Percentiles rank a stretch among this genome's conserved stretches.
Evolutionary conservation across 2,797 vertebrate genomes (phyloP).

Genomic region (Pyrocephalus nanus): DNA sequence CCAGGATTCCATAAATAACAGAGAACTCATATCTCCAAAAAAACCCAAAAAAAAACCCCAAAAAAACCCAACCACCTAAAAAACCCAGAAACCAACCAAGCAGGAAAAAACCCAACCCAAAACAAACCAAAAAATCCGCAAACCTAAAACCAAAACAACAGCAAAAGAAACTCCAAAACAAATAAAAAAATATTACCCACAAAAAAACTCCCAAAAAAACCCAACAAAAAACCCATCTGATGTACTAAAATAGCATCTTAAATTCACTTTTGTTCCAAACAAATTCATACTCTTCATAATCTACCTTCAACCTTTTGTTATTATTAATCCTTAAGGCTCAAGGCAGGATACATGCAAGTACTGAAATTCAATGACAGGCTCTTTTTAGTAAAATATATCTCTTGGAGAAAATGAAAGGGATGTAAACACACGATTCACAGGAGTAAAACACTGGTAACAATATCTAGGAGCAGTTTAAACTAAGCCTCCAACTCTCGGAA

Average conservation of each 20-base stretch:
- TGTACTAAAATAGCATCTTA: neutral
- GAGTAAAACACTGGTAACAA: neutral
- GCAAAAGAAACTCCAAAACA: no score
- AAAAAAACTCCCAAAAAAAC: no score
- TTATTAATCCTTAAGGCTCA: neutral
- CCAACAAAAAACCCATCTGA: neutral
- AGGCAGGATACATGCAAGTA: neutral
- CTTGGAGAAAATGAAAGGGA: neutral
- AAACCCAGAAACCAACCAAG: neutral
- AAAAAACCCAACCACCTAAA: neutral
- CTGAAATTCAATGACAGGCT: neutral
- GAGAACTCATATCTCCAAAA: neutral
- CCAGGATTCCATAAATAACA: conserved; percentile 1
- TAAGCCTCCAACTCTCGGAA: neutral
- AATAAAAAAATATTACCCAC: neutral
- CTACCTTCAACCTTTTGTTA: neutral
- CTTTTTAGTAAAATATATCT: neutral
- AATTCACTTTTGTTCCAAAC: neutral
- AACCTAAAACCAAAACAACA: neutral
- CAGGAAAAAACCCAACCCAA: neutral
- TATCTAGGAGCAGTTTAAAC: neutral
- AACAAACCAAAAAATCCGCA: neutral
- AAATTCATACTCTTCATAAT: neutral
- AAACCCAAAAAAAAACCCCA: neutral
- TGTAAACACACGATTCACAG: neutral